phyloP scores from a whole-genome alignment of 2,888 invertebrate genomes.

The Sussaba pulchella region DNA sequence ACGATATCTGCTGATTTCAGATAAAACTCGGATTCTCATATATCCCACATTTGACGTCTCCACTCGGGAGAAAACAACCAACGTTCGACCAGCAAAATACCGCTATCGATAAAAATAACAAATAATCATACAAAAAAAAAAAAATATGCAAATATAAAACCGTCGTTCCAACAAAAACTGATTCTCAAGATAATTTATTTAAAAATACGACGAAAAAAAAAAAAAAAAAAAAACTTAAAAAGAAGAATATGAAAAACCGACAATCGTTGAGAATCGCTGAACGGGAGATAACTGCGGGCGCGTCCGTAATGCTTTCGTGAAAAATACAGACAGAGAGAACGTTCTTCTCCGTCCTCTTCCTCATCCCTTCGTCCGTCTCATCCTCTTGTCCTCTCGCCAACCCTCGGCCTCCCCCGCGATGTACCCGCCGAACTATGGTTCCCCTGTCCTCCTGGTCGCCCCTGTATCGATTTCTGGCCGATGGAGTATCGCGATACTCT shows the following conservation, averaged over 20 bases:
- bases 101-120: background rate
- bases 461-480: slow-evolving; percentile 80
- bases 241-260: slow-evolving; percentile 42
- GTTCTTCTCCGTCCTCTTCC: slow-evolving; percentile 56
- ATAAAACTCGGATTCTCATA: no score
- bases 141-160: background rate
- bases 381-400: slow-evolving; percentile 30
- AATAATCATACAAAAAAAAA: background rate
- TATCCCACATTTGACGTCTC: no score
- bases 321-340: slow-evolving; percentile 76
- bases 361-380: slow-evolving; percentile 30
- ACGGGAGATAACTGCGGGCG: slow-evolving; percentile 72
- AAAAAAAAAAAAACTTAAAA: slow-evolving; percentile 15
- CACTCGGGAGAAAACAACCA: no score
- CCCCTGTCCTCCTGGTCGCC: slow-evolving; percentile 70
- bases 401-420: slow-evolving; percentile 38
- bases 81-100: background rate
- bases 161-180: background rate
- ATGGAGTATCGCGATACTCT: slow-evolving; percentile 77
- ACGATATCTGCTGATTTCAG: no score
- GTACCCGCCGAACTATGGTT: slow-evolving; percentile 61
- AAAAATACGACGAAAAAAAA: background rate
- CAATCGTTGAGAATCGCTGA: slow-evolving; percentile 70
- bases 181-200: no score
- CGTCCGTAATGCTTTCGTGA: slow-evolving; percentile 79